Evolutionary conservation across 2,888 invertebrate genomes (phyloP).

Genomic region (Tipula lateralis): DNA sequence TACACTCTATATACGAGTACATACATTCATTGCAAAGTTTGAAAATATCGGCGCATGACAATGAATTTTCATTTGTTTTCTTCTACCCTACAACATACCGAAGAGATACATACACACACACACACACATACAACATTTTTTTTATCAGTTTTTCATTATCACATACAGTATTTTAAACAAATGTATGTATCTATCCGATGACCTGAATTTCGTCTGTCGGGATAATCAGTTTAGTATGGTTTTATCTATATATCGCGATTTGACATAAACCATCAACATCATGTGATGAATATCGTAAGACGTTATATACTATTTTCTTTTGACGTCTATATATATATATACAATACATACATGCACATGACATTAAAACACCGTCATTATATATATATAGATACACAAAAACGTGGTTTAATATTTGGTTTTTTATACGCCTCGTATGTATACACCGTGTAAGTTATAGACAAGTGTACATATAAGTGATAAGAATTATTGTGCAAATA

Average conservation of each 20-base stretch:
- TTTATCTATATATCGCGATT: background rate
- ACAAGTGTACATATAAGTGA: background rate
- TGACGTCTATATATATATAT: background rate
- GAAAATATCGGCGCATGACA: background rate
- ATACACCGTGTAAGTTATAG: background rate
- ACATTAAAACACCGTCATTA: background rate
- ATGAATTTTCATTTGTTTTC: background rate
- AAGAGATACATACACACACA: background rate
- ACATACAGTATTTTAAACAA: background rate
- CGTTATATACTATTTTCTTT: background rate
- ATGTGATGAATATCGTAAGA: background rate
- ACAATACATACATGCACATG: background rate
- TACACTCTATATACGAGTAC: too few species aligned
- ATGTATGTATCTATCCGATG: background rate
- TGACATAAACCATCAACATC: background rate
- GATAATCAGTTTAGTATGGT: background rate
- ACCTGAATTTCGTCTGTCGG: background rate
- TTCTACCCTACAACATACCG: background rate
- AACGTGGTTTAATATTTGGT: background rate
- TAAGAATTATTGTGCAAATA: background rate
- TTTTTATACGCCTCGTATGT: background rate
- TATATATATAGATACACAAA: background rate
- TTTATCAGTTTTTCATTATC: constrained; percentile 6
- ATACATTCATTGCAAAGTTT: background rate
- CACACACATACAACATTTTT: background rate